Percentiles rank a stretch among this genome's conserved stretches.
phyloP scores from a whole-genome alignment of 2,888 invertebrate species.

The Tinea pellionella region DNA sequence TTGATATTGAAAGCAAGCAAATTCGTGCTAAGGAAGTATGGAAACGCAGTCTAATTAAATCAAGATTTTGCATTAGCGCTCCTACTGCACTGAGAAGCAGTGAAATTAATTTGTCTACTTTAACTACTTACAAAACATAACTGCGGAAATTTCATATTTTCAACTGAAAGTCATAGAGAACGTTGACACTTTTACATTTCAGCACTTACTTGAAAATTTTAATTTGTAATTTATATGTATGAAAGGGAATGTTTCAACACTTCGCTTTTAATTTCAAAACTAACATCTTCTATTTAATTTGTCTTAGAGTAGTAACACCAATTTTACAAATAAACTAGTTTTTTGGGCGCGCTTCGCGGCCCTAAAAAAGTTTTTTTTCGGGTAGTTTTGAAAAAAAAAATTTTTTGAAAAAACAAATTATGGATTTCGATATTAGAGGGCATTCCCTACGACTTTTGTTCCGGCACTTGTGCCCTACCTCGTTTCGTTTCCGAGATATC shows the following conservation, averaged over 20 bases:
- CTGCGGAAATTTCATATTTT: slow-evolving; percentile 8
- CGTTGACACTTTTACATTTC: not conserved
- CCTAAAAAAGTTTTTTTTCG: no score
- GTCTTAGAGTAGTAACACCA: no score
- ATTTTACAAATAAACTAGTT: no score
- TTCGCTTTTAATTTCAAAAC: not conserved
- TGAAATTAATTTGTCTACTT: slow-evolving; percentile 13
- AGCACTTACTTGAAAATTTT: not conserved
- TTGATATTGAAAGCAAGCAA: no score
- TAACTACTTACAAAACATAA: slow-evolving; percentile 11
- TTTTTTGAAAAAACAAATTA: no score
- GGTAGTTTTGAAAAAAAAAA: no score
- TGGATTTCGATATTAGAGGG: no score
- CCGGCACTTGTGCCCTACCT: no score
- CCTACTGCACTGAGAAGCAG: slow-evolving; percentile 8
- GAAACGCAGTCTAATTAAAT: slow-evolving; percentile 6
- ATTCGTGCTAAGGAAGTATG: not conserved
- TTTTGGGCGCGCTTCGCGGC: no score
- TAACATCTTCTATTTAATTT: not conserved
- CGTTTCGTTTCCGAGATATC: no score
- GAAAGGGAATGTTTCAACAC: not conserved
- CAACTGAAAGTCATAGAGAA: not conserved
- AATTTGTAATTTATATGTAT: not conserved
- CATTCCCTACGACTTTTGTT: no score
- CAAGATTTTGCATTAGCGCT: slow-evolving; percentile 12